Conservation (phyloP, 1,140 invertebrate genomes). For the Zaprionus vittiger region DNA sequence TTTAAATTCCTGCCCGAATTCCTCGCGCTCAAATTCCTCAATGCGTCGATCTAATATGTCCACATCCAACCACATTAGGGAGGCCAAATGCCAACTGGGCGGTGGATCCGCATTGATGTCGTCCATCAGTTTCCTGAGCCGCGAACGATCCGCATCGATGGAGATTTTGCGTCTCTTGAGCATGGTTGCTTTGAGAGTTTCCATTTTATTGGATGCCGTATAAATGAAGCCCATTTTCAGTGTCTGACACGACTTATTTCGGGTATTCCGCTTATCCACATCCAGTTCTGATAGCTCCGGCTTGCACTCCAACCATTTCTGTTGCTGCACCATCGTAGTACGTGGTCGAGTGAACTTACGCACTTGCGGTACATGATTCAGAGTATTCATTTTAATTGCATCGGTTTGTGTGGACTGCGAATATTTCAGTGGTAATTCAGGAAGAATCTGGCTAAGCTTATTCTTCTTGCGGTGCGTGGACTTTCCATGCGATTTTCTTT, state of each 20-base stretch:
- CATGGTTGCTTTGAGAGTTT: neutral
- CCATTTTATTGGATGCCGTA: neutral
- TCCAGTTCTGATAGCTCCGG: neutral
- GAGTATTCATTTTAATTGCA: neutral
- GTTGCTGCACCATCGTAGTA: neutral
- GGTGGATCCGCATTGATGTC: slow-evolving; percentile 24
- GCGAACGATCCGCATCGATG: neutral
- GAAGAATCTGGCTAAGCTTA: neutral
- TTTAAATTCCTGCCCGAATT: neutral
- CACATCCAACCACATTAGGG: slow-evolving; percentile 27
- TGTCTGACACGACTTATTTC: slow-evolving; percentile 7
- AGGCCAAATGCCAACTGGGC: slow-evolving; percentile 12
- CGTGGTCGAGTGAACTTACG: neutral
- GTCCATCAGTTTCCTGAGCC: neutral
- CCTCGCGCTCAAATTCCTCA: slow-evolving; percentile 4
- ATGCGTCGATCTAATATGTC: slow-evolving; percentile 17
- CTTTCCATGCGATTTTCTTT: neutral
- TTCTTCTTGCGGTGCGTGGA: neutral
- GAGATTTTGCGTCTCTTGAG: slow-evolving; percentile 4
- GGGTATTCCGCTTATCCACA: neutral
- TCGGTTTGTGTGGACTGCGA: slow-evolving; percentile 4
- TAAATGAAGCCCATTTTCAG: neutral
- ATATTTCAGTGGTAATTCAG: too few species aligned
- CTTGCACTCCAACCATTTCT: neutral
- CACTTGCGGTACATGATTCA: neutral